Base-by-base conservation (phyloP, 2,888 invertebrate species). In the Drosophila borborema region DNA sequence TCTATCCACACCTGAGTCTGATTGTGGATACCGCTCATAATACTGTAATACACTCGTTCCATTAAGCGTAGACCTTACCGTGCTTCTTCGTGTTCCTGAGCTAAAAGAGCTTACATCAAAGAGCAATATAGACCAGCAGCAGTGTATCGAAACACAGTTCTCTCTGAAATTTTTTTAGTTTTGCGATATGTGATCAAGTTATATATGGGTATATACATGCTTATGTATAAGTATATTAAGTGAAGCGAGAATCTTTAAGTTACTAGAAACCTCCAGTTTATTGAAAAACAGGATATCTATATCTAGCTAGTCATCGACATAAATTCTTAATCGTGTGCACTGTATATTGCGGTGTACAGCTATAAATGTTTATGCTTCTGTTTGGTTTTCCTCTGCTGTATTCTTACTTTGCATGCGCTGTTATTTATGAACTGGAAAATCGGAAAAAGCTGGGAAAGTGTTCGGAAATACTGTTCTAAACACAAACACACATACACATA, bases 331-430 rank as follows among this genome's bases (percentile, higher is more conserved):
- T 48, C 28, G 12, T 18, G 18, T 34, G 34, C n/a, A 16, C 20
- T 34, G 36, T 16, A 16, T 20, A 23, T 38, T 63, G 62, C 59
- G 40, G 46, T 67, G 74, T 73, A 86, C 86, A 81, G 84, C 83
- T 82, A 49, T 64, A 72, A 82, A 78, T 68, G 64, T 60, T 62
- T 70, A 46, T 63, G 28, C 56, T 62, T 45, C 49, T 65, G 4
- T n/a, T 43, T 48, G 28, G 16, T 9, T n/a, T 48, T 48, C 28
- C 16, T 16, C 28, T 16, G 20, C 40, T 12, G 51, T 62, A 74
- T 54, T 74, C 61, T 86, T 79, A 69, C 64, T 83, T 83, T 87
- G 88, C 83, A 83, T 83, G 82, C 85, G 77, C 85, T 68, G 80
- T 85, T 82, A 78, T 74, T 63, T 80, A 62, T 41, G 74, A 43